Evolutionary conservation across 2,888 invertebrate genomes (phyloP), one percentile per base, ranked within the genome.

Genomic region (Cataglyphis livida): DNA sequence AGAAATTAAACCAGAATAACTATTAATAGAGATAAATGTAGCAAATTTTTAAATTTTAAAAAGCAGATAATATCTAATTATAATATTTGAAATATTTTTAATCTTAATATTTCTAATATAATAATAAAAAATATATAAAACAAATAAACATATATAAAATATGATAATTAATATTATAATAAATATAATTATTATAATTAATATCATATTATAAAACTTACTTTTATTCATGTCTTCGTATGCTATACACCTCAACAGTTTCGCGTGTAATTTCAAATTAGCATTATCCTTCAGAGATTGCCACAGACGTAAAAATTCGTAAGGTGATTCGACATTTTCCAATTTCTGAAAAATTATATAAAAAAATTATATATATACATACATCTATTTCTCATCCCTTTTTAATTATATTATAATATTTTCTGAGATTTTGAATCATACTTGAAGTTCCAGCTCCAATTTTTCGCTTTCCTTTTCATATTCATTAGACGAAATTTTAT

Each of bases 261-360:
- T 85, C 3, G 94, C 95, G 41, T 92, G 94, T 54, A 89, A 79
- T 51, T 88, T 84, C 25, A 94, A 92, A 61, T 92, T 91, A 21
- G 79, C 71, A 84, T 95, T 93, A 28, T 89, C 89, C 85, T 92
- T 92, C 6, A 94, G 85, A 9, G 94, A 91, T 62, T 93, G 92
- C 95, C 95, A 95, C 3, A 88, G 81, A 76, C 92, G 91, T 62
- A 94, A 76, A 86, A 95, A 95, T 85, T 93, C 94, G 74, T 93
- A 95, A 0, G 95, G 95, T 54, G 92, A 90, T 41, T 88, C 84
- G 25, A 91, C 83, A 12, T 83, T 85, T 3, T 70, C 62, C 15
- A 90, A 82, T 57, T 84, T 57, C 88, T 89, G 62, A 73, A 89
- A 87, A 15, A 32, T n/a, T 64, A n/a, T n/a, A 61, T 28, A 28